Evolutionary conservation across 2,113 vertebrate genomes (phyloP), one percentile per base, ranked within the genome.

Genomic region (Callionymus lyra): DNA sequence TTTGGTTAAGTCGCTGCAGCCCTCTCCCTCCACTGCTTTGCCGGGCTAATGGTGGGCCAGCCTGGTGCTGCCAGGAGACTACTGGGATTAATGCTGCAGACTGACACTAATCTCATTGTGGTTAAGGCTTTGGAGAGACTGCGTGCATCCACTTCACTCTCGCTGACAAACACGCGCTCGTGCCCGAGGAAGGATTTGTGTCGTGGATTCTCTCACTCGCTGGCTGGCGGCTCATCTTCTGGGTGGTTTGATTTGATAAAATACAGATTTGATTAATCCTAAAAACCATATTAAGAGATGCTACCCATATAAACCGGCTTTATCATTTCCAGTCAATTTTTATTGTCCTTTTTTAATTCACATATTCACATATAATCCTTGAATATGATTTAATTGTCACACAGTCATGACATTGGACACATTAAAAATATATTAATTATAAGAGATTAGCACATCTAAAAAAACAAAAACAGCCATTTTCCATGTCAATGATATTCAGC

Each of bases 61-160:
- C 50, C 44, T 47, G 60, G 34, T 65, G 61, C 50, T 45, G 72
- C 67, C 34, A 50, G 59, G 61, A 74, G 68, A 70, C 74, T 70
- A 53, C 49, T 60, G 69, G 79, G 81, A 84, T 84, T 82, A 84
- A 74, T 63, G 64, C 65, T 62, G 71, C 47, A 74, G 73, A 74
- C 61, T 80, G 79, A 80, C 76, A 56, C 75, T 84, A 84, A 84
- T 84, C 81, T 80, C 72, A 82, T 76, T 82, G 77, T 78, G 72
- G 70, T 72, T 51, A 63, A 72, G 56, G 81, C 77, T 82, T 83
- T 82, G 68, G 75, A 71, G 56, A 71, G 73, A 66, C 72, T 41
- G 46, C 60, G 64, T 58, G 50, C 70, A 68, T 51, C 71, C 68
- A 73, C 70, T 70, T 79, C 52, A 69, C 74, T 74, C 63, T 76